phyloP scores from a whole-genome alignment of 2,888 invertebrate species.

The Ochropleura plecta region DNA sequence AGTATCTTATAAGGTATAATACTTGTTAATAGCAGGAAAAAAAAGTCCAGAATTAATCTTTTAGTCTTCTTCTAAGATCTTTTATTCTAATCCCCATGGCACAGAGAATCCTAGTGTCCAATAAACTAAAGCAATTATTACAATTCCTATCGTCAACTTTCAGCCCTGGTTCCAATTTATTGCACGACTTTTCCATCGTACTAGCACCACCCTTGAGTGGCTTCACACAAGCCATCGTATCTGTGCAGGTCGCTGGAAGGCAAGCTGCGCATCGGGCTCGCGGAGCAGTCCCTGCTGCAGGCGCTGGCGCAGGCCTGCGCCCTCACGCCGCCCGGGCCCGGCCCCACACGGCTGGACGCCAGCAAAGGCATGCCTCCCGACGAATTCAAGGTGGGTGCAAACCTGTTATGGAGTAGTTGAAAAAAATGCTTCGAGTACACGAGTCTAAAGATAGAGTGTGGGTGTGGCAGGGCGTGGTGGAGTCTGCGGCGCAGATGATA shows the following conservation, averaged over 20 bases:
- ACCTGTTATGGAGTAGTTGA: no score
- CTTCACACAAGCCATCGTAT: no score
- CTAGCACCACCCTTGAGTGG: neutral
- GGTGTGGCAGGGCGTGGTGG: constrained; percentile 82
- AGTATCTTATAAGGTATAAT: constrained; percentile 93
- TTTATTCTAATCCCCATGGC: no score
- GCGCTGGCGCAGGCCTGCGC: constrained; percentile 97
- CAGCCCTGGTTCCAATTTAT: neutral
- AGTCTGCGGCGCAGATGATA: constrained; percentile 93
- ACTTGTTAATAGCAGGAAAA: neutral
- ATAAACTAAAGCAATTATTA: neutral
- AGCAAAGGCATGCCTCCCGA: constrained; percentile 92
- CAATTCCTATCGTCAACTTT: neutral
- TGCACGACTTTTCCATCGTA: neutral
- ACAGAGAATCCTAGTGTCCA: neutral
- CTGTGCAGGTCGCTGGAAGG: constrained; percentile 94
- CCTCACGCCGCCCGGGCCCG: constrained; percentile 93
- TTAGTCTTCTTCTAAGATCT: neutral
- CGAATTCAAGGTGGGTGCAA: constrained; percentile 91
- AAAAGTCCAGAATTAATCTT: neutral
- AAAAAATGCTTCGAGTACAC: no score
- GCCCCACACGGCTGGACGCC: constrained; percentile 92
- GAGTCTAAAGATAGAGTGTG: no score
- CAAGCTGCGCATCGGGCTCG: constrained; percentile 98
- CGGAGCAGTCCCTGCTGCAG: constrained; percentile 98